Base-by-base conservation (phyloP, 1,140 invertebrate genomes). In the Orchestia grillus region DNA sequence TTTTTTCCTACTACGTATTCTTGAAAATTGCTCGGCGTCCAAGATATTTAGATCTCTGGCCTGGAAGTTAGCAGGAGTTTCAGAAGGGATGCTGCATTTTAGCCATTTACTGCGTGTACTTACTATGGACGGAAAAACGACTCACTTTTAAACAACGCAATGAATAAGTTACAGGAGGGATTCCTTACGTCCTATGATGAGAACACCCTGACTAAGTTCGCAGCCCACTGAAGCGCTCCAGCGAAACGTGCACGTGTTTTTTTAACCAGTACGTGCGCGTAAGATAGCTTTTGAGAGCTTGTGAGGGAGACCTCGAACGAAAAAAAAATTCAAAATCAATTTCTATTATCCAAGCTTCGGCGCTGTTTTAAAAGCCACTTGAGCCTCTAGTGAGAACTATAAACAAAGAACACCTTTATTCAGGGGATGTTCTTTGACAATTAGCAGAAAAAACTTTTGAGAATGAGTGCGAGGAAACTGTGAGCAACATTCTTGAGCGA, bases 391-490 rank as follows among this genome's bases (percentile, higher is more conserved):
- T 77, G 62, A 77, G 62, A 77, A 77, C 62, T 77, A 36, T 77
- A 77, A 77, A 77, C 62, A 77, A 77, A 77, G 62, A 77, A 77
- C 62, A 77, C 62, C 62, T 77, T 77, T 77, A 77, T 77, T 36
- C 62, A 77, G 62, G 62, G 28, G 62, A 77, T 77, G 62, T 77
- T 77, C 62, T 77, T 77, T 77, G 15, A 77, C 62, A 77, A 77
- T 77, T 77, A 77, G 62, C 62, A 77, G 62, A 77, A 77, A 77
- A 77, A 77, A 77, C 62, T 77, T 77, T 77, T 77, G 62, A 77
- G 62, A 77, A 77, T 77, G 62, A 77, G 62, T 77, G 62, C 62
- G 62, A 77, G 62, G 62, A 77, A 36, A 77, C 62, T 77, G 62
- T 77, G 62, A 77, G 62, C 62, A 77, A 36, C 62, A 77, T 77